These are phyloP conservation scores for Lypha dubia DNA, from an alignment of 2,888 invertebrate species.

Conservation along the genomic window DNA sequence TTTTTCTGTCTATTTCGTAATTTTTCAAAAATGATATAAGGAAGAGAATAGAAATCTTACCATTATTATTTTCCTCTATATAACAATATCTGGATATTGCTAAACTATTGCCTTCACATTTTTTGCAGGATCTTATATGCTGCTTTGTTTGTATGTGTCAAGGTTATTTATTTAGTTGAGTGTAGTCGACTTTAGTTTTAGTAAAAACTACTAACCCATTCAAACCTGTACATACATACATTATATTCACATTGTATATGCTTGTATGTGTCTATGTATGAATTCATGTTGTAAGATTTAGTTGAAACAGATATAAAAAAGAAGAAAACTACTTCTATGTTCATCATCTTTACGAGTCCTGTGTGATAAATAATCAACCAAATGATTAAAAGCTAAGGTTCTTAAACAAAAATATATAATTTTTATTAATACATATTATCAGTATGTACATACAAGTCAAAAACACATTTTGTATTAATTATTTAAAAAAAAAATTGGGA, in stretches of 20 bases:
- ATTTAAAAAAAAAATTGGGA: too few relatives aligned
- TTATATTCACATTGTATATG: neutral
- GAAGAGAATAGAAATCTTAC: too few relatives aligned
- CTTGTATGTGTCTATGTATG: slow-evolving; percentile 2
- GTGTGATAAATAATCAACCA: neutral
- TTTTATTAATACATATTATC: too few relatives aligned
- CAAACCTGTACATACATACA: neutral
- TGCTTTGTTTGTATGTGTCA: slow-evolving; percentile 54
- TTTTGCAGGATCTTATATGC: slow-evolving; percentile 22
- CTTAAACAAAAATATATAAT: too few relatives aligned
- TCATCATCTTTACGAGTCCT: too few relatives aligned
- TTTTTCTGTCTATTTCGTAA: too few relatives aligned
- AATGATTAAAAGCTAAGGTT: too few relatives aligned
- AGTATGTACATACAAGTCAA: too few relatives aligned
- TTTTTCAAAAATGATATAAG: too few relatives aligned
- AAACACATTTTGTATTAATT: too few relatives aligned
- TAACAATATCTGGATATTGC: too few relatives aligned
- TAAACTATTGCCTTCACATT: neutral
- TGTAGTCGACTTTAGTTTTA: slow-evolving; percentile 55
- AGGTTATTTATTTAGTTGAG: slow-evolving; percentile 55
- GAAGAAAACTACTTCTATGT: neutral
- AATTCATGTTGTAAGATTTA: neutral
- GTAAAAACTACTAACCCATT: slow-evolving; percentile 33
- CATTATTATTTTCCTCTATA: too few relatives aligned
- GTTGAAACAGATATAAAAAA: slow-evolving; percentile 11